phyloP scores from a whole-genome alignment of 2,113 vertebrate genomes.

The Macroglossus sobrinus region DNA sequence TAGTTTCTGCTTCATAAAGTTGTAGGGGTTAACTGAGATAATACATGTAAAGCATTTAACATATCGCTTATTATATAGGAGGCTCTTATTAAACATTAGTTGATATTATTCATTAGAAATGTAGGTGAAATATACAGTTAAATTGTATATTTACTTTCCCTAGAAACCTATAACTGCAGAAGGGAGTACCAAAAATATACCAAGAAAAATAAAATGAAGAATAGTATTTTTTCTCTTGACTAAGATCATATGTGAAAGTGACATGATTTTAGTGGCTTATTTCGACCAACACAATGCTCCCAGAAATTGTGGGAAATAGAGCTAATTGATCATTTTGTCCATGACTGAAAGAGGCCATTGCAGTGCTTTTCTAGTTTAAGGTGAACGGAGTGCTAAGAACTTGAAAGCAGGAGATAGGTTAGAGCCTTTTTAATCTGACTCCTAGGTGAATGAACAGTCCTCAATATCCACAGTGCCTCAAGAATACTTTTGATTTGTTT shows the following conservation, averaged over 20 bases:
- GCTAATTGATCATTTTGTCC: background rate
- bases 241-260: background rate
- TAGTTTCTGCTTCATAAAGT: background rate
- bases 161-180: background rate
- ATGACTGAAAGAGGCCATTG: background rate
- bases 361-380: constrained; percentile 12
- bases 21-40: background rate
- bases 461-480: background rate
- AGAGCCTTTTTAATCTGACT: background rate
- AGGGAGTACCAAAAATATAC: background rate
- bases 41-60: background rate
- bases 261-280: background rate
- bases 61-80: background rate
- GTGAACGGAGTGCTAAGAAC: background rate
- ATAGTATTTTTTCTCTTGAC: background rate
- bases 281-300: background rate
- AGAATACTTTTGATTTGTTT: constrained; percentile 23
- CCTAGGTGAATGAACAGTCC: constrained; percentile 13
- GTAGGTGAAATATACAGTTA: background rate
- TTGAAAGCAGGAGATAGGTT: background rate
- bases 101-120: constrained; percentile 1
- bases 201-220: background rate
- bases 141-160: background rate
- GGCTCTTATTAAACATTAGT: background rate
- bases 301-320: background rate